These are phyloP conservation scores for Sminthurides bifidus DNA, from an alignment of 1,140 invertebrate species.

Conservation along the genomic window DNA sequence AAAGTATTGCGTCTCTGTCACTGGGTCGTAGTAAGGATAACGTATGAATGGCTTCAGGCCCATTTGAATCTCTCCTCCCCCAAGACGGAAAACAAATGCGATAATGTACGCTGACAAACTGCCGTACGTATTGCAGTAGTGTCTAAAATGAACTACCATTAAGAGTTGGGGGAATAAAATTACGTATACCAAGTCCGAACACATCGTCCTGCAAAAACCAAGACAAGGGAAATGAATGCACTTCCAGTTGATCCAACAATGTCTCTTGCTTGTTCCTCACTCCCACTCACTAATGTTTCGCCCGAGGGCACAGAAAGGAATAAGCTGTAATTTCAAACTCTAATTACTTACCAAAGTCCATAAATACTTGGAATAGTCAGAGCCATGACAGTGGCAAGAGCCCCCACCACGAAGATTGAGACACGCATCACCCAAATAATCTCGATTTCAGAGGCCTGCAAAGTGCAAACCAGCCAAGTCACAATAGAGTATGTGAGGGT, in stretches of 20 bases:
- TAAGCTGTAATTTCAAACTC: too few species aligned
- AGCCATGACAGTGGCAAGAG: slow-evolving; percentile 56
- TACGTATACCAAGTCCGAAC: slow-evolving; percentile 66
- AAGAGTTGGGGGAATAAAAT: slow-evolving; percentile 69
- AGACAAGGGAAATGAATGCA: too few species aligned
- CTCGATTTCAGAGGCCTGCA: slow-evolving; percentile 57
- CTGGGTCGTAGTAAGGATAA: slow-evolving; percentile 5
- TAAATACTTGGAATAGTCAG: slow-evolving; percentile 63
- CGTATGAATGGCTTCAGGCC: slow-evolving; percentile 1
- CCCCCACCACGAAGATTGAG: slow-evolving; percentile 54
- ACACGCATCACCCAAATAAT: slow-evolving; percentile 61
- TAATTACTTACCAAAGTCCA: slow-evolving; percentile 56
- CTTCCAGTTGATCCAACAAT: too few species aligned
- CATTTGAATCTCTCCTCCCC: slow-evolving; percentile 39
- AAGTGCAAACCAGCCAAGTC: not conserved
- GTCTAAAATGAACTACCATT: slow-evolving; percentile 59
- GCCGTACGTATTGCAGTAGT: slow-evolving; percentile 62
- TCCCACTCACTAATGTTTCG: too few species aligned
- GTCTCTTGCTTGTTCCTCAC: too few species aligned
- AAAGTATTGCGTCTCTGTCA: slow-evolving; percentile 35
- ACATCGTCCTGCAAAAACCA: slow-evolving; percentile 45
- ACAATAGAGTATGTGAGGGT: not conserved
- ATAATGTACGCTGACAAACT: slow-evolving; percentile 53
- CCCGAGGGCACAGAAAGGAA: too few species aligned
- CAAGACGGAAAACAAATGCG: slow-evolving; percentile 51